These are phyloP conservation scores for Toxotes lorentzi DNA, from an alignment of 2,797 vertebrate species.

Conservation along the genomic window DNA sequence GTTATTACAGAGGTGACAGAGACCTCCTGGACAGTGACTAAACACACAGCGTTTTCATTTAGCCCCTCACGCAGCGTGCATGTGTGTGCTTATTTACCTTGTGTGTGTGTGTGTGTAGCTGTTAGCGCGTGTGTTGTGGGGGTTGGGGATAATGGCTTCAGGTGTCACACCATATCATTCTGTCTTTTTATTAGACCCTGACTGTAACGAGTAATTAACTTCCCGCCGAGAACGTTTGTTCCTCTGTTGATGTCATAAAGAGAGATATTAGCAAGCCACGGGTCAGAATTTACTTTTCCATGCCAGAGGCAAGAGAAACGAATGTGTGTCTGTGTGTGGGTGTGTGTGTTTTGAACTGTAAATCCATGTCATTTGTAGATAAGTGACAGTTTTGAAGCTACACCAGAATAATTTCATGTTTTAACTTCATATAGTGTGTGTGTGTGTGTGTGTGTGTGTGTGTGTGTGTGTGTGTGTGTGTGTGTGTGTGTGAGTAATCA, in stretches of 20 bases:
- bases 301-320: conserved; percentile 26
- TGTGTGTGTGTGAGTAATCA: background rate
- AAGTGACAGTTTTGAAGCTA: background rate
- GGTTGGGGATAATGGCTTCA: conserved; percentile 66
- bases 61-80: conserved; percentile 42
- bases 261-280: conserved; percentile 59
- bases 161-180: conserved; percentile 75
- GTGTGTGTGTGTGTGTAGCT: conserved; percentile 21
- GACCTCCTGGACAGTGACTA: conserved; percentile 75
- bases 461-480: conserved; percentile 5
- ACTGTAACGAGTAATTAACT: conserved; percentile 81
- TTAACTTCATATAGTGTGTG: background rate
- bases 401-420: background rate
- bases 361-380: conserved; percentile 25
- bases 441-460: background rate
- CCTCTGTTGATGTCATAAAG: conserved; percentile 71
- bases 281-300: conserved; percentile 69
- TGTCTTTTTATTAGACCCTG: conserved; percentile 77
- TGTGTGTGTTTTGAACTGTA: conserved; percentile 21
- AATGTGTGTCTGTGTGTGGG: conserved; percentile 25
- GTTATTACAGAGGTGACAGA: conserved; percentile 71
- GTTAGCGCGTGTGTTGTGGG: conserved; percentile 14
- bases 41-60: conserved; percentile 70
- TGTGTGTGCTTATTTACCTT: conserved; percentile 30
- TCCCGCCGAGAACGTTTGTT: conserved; percentile 77